Evolutionary conservation across 2,797 vertebrate species (phyloP), one percentile per base, ranked within the genome.

Genomic region (Dallia pectoralis): DNA sequence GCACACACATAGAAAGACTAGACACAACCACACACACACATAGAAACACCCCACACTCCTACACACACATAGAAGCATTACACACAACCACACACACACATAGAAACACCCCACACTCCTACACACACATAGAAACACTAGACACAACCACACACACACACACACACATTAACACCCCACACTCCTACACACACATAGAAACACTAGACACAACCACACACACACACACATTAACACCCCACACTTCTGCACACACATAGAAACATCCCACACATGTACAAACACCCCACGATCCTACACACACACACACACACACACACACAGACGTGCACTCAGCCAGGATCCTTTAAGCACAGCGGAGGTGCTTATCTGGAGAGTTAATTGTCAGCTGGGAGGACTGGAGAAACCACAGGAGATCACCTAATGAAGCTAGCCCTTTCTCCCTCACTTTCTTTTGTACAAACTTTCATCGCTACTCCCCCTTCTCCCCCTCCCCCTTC

Each of bases 361-460:
- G 63, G 70, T 73, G 87, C 84, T 89, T 86, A 87, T 89, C 86
- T 75, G 70, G 71, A 85, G 81, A 78, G 79, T 79, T 88, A 85
- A 88, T 91, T 87, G 88, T 85, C 78, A 48, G 14, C 49, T 75
- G 80, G 75, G 48, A 83, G 75, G 25, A 59, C 27, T 49, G 22
- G 8, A 77, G 27, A 68, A 44, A 59, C 9, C 64, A 66, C 64
- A 27, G 48, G 73, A 68, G 18, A 44, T 36, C 40, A 47, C 36
- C 69, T 48, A 77, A 77, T 72, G 30, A 72, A 59, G 53, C 22
- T 59, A n/a, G n/a, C n/a, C 66, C 16, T 65, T 47, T 67, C 72
- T 48, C 40, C 30, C n/a, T 40, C 32, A n/a, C 19, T 25, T 59
- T 59, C 9, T 59, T 22, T 22, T 59, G 53, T 59, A 59, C n/a